Conservation (phyloP, 2,113 vertebrate genomes). For the Poicephalus gulielmi region DNA sequence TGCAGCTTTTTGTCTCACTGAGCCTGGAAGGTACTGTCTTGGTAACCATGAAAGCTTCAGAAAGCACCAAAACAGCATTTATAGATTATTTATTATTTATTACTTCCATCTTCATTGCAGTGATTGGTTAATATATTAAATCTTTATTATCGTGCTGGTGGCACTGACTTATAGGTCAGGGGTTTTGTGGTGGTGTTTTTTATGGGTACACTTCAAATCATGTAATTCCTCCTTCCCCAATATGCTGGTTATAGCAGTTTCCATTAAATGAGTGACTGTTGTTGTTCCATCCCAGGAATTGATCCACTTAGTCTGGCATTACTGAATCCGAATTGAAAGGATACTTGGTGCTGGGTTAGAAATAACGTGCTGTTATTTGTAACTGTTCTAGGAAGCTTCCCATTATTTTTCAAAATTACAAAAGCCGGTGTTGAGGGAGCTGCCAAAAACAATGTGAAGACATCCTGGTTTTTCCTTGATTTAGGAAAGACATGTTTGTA, state of each 20-base stretch:
- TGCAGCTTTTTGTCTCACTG: slow-evolving; percentile 96
- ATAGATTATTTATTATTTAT: neutral
- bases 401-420: neutral
- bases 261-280: neutral
- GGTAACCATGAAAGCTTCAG: neutral
- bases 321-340: neutral
- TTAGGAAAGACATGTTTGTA: neutral
- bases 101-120: neutral
- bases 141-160: neutral
- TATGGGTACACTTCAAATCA: neutral
- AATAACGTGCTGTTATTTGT: neutral
- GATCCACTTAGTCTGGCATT: neutral
- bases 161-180: neutral
- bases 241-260: neutral
- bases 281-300: neutral
- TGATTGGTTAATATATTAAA: too few relatives aligned
- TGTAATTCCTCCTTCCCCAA: neutral
- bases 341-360: neutral
- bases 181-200: neutral
- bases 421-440: neutral
- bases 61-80: neutral
- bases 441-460: neutral
- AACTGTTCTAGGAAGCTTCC: neutral
- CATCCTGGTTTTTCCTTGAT: neutral
- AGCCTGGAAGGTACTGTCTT: slow-evolving; percentile 86